Base-by-base conservation (phyloP, 1,140 invertebrate genomes). In the Bacillus rossius region DNA sequence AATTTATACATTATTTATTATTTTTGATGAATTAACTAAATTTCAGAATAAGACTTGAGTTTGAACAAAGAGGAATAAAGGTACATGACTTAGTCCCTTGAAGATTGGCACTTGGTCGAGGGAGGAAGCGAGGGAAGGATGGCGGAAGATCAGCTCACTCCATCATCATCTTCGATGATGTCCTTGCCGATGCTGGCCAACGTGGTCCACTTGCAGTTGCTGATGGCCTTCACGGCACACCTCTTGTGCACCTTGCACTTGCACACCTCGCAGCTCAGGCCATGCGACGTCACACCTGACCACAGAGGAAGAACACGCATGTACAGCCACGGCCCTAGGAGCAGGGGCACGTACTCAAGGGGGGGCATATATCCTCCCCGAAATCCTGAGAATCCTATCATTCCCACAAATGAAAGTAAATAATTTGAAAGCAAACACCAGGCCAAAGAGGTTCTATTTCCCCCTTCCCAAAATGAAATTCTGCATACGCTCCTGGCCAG, bases 181-280 rank as follows among this genome's bases (percentile, higher is more conserved):
- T 96, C 90, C 68, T 91, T 91, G 23, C 94, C 94, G 56, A 98
- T 86, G 22, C 91, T 92, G 16, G 93, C 89, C 57, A 96, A 77
- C 42, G 94, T 96, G 57, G 92, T 97, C 94, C 95, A 98, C 73
- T 98, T 98, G 80, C 94, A 98, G 68, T 94, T 96, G 64, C 90
- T 91, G 66, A 91, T 87, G 51, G 94, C 91, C 74, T 94, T 91
- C 37, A 87, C 81, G 0, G 92, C 92, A 77, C 95, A 98, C 54
- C 89, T 77, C 75, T 97, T 97, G 76, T 98, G 95, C 25, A 93
- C 89, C 77, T 97, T 97, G 75, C 89, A 94, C 79, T 98, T 98
- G 81, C 94, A 98, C 8, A 97, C 87, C 79, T 97, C 94, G 76
- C 95, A 98, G 62, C 93, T 95, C 16, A 96, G 81, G 23, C 94